A percentile compares a stretch with the other conserved stretches of the same genome.
These are phyloP conservation scores for Bradypodion pumilum DNA, from an alignment of 2,797 vertebrate genomes.

Conservation along the genomic window DNA sequence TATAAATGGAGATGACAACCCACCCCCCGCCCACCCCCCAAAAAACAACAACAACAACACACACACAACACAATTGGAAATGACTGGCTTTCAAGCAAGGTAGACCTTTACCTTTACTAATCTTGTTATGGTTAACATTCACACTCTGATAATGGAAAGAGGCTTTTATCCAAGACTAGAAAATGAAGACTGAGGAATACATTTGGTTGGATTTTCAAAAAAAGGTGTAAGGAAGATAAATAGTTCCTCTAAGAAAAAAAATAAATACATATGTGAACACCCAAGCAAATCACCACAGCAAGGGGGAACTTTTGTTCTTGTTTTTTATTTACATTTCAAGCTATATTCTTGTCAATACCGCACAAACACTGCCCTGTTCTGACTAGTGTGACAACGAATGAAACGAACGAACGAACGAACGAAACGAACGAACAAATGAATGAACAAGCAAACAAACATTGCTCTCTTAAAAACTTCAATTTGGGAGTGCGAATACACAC, in stretches of 20 bases:
- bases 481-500: too few relatives aligned
- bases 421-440: too few relatives aligned
- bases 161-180: constrained; percentile 4
- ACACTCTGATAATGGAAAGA: too few relatives aligned
- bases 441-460: constrained; percentile 58
- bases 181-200: neutral
- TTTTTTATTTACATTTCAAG: constrained; percentile 47
- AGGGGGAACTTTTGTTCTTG: neutral
- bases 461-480: constrained; percentile 53
- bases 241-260: constrained; percentile 15
- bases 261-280: constrained; percentile 36
- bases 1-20: too few relatives aligned
- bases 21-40: too few relatives aligned
- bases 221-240: neutral
- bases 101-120: too few relatives aligned
- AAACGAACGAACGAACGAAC: constrained; percentile 45
- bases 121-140: neutral
- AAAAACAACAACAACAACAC: too few relatives aligned
- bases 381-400: constrained; percentile 41
- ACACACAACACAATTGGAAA: too few relatives aligned
- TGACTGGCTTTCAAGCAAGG: too few relatives aligned
- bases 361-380: constrained; percentile 49
- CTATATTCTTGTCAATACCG: constrained; percentile 27
- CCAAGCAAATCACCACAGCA: constrained; percentile 45
- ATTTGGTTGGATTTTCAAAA: neutral